Percentiles rank a stretch among this genome's conserved stretches.
Conservation (phyloP, 2,113 vertebrate genomes). For the Ophiodon elongatus region DNA sequence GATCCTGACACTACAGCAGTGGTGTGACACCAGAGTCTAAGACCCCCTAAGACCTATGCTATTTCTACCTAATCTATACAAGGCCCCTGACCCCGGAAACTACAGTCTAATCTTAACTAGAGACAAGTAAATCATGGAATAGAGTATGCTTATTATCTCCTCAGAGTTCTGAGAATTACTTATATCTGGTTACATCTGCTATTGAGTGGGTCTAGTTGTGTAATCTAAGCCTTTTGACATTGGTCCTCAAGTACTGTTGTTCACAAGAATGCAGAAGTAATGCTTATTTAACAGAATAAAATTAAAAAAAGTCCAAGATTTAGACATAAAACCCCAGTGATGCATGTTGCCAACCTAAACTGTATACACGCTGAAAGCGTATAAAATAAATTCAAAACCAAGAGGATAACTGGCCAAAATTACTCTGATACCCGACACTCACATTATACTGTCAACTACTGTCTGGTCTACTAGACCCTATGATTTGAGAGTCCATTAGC, state of each 20-base stretch:
- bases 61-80: slow-evolving; percentile 80
- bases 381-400: neutral
- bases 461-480: neutral
- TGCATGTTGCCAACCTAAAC: neutral
- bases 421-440: neutral
- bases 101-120: slow-evolving; percentile 53
- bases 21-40: slow-evolving; percentile 60
- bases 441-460: neutral
- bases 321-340: neutral
- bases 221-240: neutral
- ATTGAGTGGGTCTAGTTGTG: neutral
- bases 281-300: neutral
- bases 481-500: neutral
- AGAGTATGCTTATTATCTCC: neutral
- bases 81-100: slow-evolving; percentile 45
- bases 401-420: neutral
- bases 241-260: neutral
- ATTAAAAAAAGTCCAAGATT: neutral
- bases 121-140: slow-evolving; percentile 41
- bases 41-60: slow-evolving; percentile 61
- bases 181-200: neutral
- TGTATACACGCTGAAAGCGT: neutral
- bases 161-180: neutral
- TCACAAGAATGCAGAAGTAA: neutral
- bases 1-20: slow-evolving; percentile 49